These are phyloP conservation scores for Crotalus helleri DNA, from an alignment of 2,113 vertebrate species.

Conservation along the genomic window DNA sequence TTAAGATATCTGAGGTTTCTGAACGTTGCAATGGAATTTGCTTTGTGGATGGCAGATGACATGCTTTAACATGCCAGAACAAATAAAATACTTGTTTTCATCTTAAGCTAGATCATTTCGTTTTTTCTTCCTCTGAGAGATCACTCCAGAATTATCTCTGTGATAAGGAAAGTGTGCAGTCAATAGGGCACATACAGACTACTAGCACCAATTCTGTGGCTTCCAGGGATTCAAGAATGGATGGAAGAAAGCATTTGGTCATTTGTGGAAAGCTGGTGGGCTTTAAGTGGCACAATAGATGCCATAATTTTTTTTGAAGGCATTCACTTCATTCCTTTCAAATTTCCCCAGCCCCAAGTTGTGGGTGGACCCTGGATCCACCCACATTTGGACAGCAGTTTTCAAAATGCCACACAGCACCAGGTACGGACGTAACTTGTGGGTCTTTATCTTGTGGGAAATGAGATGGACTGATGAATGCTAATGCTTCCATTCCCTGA, in stretches of 20 bases:
- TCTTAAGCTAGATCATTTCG: slow-evolving; percentile 6
- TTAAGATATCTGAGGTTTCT: not conserved
- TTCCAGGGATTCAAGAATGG: not conserved
- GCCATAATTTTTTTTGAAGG: not conserved
- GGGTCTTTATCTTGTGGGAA: not conserved
- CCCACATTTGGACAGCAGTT: not conserved
- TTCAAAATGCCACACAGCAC: not conserved
- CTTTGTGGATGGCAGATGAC: not conserved
- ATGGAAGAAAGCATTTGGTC: not conserved
- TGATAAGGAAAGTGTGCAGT: not conserved
- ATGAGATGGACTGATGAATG: slow-evolving; percentile 36
- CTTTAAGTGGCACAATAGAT: not conserved
- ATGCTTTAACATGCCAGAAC: not conserved
- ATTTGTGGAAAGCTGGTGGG: not conserved
- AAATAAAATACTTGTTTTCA: not conserved
- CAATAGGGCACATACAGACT: not conserved
- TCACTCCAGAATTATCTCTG: slow-evolving; percentile 18
- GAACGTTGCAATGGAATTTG: not conserved
- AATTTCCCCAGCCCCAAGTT: not conserved
- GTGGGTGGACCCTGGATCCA: not conserved
- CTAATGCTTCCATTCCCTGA: slow-evolving; percentile 10
- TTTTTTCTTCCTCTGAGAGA: not conserved
- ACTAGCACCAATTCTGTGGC: not conserved
- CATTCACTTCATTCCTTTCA: not conserved
- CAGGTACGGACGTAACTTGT: not conserved